These are phyloP conservation scores for Euura lappo DNA, from an alignment of 1,140 invertebrate genomes.

Conservation along the genomic window DNA sequence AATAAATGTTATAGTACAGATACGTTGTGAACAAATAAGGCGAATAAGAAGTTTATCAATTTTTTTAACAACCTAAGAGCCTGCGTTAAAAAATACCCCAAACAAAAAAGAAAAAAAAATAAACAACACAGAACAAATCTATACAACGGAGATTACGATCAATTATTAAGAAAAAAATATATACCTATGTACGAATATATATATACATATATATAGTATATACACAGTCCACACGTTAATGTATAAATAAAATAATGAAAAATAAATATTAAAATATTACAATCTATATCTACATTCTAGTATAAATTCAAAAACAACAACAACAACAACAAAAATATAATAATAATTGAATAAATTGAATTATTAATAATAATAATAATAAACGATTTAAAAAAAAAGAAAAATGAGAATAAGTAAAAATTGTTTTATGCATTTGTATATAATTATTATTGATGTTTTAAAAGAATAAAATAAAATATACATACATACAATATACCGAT, in stretches of 20 bases:
- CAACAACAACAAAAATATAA: slow-evolving; percentile 26
- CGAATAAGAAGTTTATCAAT: too few species aligned
- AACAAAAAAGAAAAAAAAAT: slow-evolving; percentile 27
- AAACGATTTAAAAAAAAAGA: neutral
- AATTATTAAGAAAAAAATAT: slow-evolving; percentile 43
- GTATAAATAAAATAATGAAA: slow-evolving; percentile 42
- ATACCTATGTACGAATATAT: slow-evolving; percentile 42
- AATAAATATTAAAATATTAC: slow-evolving; percentile 54
- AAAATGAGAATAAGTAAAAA: slow-evolving; percentile 39
- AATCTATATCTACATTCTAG: slow-evolving; percentile 45
- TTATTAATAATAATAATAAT: too few species aligned
- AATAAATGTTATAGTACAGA: too few species aligned
- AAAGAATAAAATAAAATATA: slow-evolving; percentile 21
- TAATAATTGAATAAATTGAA: slow-evolving; percentile 24
- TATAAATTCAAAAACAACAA: slow-evolving; percentile 44
- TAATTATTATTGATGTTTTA: slow-evolving; percentile 50
- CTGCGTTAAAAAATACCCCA: too few species aligned
- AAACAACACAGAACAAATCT: slow-evolving; percentile 38
- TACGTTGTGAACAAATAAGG: too few species aligned
- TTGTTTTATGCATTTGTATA: slow-evolving; percentile 54
- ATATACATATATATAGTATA: slow-evolving; percentile 40
- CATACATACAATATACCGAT: slow-evolving; percentile 26
- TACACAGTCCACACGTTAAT: slow-evolving; percentile 55
- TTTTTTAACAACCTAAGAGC: too few species aligned
- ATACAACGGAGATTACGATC: slow-evolving; percentile 43